These are phyloP conservation scores for Synanthedon vespiformis DNA, from an alignment of 2,888 invertebrate genomes.

Conservation along the genomic window DNA sequence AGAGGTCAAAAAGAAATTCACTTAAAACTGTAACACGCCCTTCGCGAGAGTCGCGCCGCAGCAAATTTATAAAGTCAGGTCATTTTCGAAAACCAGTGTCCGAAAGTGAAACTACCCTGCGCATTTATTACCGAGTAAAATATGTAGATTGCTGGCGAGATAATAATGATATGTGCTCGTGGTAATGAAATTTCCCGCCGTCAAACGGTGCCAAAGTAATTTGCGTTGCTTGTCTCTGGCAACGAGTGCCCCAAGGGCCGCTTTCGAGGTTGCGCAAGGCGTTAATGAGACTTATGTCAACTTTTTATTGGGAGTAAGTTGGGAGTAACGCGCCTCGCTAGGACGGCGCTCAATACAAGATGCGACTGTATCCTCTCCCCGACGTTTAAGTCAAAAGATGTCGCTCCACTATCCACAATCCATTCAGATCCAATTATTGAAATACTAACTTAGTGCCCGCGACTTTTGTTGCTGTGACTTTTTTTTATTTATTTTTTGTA, in stretches of 20 bases:
- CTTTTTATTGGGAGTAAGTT: constrained; percentile 47
- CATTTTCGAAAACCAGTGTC: constrained; percentile 68
- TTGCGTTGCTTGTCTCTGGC: constrained; percentile 67
- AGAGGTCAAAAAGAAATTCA: constrained; percentile 71
- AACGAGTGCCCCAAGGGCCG: constrained; percentile 64
- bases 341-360: constrained; percentile 13
- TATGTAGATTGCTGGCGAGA: constrained; percentile 68
- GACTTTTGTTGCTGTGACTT: too few relatives aligned
- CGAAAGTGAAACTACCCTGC: constrained; percentile 67
- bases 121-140: constrained; percentile 68
- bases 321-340: constrained; percentile 30
- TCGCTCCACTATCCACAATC: too few relatives aligned
- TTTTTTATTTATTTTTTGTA: too few relatives aligned
- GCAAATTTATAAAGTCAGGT: constrained; percentile 60
- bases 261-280: constrained; percentile 68
- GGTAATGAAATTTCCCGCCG: constrained; percentile 71
- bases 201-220: constrained; percentile 71
- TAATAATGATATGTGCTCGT: constrained; percentile 71
- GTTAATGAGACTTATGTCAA: constrained; percentile 57
- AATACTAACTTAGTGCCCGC: too few relatives aligned
- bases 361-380: constrained; percentile 1
- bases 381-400: neutral
- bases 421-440: too few relatives aligned
- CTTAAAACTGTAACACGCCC: constrained; percentile 69
- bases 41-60: constrained; percentile 44